phyloP scores from a whole-genome alignment of 2,113 vertebrate genomes.

The Apaloderma vittatum region DNA sequence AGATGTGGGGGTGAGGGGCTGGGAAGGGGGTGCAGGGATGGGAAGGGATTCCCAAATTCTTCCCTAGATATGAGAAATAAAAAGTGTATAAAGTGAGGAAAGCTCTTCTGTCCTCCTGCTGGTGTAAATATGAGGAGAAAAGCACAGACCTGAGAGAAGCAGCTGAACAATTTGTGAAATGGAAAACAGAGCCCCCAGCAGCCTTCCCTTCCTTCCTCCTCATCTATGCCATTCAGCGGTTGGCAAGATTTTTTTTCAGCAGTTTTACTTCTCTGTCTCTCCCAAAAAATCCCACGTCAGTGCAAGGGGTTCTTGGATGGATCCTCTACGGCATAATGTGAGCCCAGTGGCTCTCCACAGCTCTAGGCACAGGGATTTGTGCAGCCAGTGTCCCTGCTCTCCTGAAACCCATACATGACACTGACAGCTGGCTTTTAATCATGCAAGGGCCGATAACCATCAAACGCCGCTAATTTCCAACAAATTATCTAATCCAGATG shows the following conservation, averaged over 20 bases:
- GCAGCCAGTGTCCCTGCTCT: not conserved
- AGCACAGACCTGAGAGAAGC: not conserved
- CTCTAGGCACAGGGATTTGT: not conserved
- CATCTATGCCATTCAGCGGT: too few species aligned
- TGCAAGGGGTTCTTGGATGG: not conserved
- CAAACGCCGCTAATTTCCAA: constrained; percentile 89
- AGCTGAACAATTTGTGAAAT: not conserved
- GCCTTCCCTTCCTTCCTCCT: not conserved
- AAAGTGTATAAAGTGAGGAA: not conserved
- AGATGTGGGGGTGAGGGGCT: not conserved
- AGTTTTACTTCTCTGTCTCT: not conserved
- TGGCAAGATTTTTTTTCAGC: not conserved
- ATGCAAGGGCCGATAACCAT: constrained; percentile 87
- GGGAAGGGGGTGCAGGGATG: not conserved
- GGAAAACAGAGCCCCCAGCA: rapidly evolving
- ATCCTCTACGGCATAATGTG: rapidly evolving
- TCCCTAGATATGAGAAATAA: not conserved
- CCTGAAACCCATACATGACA: not conserved
- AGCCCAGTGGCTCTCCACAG: not conserved
- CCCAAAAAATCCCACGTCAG: not conserved
- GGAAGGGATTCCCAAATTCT: not conserved
- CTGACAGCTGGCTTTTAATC: constrained; percentile 82
- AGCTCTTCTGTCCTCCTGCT: not conserved
- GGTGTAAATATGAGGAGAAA: not conserved
- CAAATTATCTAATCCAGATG: constrained; percentile 99